Evolutionary conservation across 2,797 vertebrate species (phyloP).

Genomic region (Coluber constrictor): DNA sequence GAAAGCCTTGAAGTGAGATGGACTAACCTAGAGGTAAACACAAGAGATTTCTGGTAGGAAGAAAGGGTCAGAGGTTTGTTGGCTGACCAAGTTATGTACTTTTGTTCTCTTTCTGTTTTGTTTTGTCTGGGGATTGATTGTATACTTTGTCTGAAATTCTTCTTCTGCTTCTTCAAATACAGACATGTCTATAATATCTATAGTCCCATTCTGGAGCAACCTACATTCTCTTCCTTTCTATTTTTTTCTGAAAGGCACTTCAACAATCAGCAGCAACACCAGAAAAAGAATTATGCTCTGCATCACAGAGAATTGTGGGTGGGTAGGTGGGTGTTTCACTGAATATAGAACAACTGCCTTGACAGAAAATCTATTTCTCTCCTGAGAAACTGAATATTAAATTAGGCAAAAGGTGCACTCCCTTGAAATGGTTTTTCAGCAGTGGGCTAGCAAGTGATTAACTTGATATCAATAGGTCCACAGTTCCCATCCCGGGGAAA

Average conservation of each 20-base stretch:
- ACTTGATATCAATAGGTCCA: background rate
- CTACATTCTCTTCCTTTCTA: background rate
- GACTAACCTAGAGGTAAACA: background rate
- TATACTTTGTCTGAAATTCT: background rate
- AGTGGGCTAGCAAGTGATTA: constrained; percentile 37
- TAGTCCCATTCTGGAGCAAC: background rate
- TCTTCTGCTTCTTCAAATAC: background rate
- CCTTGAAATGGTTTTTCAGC: constrained; percentile 43
- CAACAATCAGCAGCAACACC: background rate
- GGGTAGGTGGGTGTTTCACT: constrained; percentile 29
- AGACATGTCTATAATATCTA: background rate
- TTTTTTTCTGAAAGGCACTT: background rate
- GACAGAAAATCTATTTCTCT: constrained; percentile 52
- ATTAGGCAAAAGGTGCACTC: constrained; percentile 37
- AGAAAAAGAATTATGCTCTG: background rate
- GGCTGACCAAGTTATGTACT: background rate
- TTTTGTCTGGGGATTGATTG: background rate
- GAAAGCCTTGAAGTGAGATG: background rate
- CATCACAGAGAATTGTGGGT: constrained; percentile 24
- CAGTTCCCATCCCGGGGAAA: constrained; percentile 10
- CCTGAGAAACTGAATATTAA: constrained; percentile 36
- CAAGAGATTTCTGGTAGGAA: background rate
- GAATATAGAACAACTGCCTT: constrained; percentile 21
- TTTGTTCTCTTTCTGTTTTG: background rate
- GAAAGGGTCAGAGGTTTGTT: background rate